These are phyloP conservation scores for Oegoconia quadripuncta DNA, from an alignment of 2,888 invertebrate species.

Conservation along the genomic window DNA sequence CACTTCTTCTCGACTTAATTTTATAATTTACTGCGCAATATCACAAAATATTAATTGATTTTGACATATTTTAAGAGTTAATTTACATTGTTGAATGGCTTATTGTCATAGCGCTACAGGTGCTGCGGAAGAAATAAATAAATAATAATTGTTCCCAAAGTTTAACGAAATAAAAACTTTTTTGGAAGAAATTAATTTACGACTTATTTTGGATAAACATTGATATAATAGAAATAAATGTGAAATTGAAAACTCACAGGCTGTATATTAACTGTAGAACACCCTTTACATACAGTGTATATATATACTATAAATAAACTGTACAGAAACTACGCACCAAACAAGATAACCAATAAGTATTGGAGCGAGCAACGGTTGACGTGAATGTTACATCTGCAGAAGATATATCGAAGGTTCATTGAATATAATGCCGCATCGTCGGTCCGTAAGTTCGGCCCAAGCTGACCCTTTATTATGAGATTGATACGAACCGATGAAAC, in stretches of 20 bases:
- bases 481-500: no score
- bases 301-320: no score
- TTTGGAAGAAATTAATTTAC: no score
- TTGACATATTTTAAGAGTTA: slow-evolving; percentile 1
- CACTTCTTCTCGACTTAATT: neutral
- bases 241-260: no score
- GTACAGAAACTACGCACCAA: no score
- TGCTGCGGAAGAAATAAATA: slow-evolving; percentile 11
- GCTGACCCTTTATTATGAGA: slow-evolving; percentile 56
- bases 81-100: slow-evolving; percentile 8
- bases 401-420: slow-evolving; percentile 42
- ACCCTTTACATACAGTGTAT: no score
- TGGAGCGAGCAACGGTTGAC: no score
- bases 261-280: no score
- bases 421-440: slow-evolving; percentile 51
- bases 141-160: slow-evolving; percentile 1
- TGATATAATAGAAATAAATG: no score
- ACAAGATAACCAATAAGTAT: no score
- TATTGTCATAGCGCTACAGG: slow-evolving; percentile 14
- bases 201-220: no score
- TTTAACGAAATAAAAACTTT: no score
- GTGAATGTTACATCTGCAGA: slow-evolving; percentile 1
- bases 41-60: slow-evolving; percentile 31
- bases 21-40: slow-evolving; percentile 32
- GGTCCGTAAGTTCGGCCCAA: slow-evolving; percentile 30